Conservation (phyloP, 2,113 vertebrate genomes). For the Camelus bactrianus region DNA sequence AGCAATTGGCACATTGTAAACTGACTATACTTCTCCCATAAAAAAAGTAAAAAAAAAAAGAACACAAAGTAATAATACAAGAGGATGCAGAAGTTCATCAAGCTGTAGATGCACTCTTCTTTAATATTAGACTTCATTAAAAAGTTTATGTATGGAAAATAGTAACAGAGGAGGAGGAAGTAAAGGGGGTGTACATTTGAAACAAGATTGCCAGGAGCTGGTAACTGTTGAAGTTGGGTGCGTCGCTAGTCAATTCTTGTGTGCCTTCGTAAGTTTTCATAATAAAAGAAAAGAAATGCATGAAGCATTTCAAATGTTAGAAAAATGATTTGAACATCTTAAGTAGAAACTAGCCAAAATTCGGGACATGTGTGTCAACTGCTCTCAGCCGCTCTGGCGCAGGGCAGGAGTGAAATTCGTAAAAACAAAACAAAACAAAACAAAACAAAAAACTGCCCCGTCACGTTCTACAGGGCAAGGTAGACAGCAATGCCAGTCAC, state of each 20-base stretch:
- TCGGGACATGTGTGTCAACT: fast-evolving
- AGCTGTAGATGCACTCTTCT: background rate
- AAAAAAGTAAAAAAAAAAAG: no score
- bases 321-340: background rate
- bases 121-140: fast-evolving
- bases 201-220: background rate
- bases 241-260: background rate
- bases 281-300: no score
- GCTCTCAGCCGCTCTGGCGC: background rate
- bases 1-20: no score
- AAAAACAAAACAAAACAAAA: no score
- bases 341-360: background rate
- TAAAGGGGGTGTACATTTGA: background rate
- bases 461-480: fast-evolving
- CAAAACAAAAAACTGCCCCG: background rate
- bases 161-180: background rate
- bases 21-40: no score
- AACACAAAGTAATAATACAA: no score
- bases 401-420: no score
- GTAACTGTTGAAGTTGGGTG: background rate
- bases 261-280: background rate
- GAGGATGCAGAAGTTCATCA: background rate
- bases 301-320: no score
- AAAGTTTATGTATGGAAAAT: background rate
- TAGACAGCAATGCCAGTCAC: fast-evolving